Base-by-base conservation (phyloP, 2,888 invertebrate species). In the Plemyria rubiginata region DNA sequence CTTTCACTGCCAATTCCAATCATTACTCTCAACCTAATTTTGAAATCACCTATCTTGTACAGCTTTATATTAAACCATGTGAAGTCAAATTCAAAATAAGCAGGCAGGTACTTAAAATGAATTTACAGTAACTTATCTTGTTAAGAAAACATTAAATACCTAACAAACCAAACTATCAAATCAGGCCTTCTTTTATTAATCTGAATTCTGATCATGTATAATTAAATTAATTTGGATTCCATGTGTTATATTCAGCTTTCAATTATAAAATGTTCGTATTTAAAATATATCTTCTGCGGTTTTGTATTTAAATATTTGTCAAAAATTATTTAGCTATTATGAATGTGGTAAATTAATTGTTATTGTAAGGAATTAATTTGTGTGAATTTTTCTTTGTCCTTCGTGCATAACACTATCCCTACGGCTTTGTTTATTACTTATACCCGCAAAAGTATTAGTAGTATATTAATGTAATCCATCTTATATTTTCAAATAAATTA, bases 401-500 rank as follows among this genome's bases (percentile, higher is more conserved):
- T 50, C 15, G 22, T 40, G 41, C 32, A 48, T 56, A 45, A 52
- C 36, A 36, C 43, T 60, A 50, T 50, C 15, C 38, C 0, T 45
- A 15, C 40, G 16, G 54, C 58, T 61, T 59, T 55, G 28, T 48
- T 66, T 51, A 28, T 40, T 45, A 48, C 40, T 28, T 45, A 45
- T 54, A 60, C 38, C 53, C 45, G 40, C 62, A 54, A 62, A 49
- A 55, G 52, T 60, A 56, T 54, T 60, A 52, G 41, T 58, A 58
- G 53, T 54, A 32, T 63, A 61, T 51, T 67, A 53, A 49, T 53
- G 53, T 60, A 60, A 65, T 59, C 62, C 59, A 52, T 61, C 38
- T 9, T 57, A 53, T 57, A 53, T 38, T 59, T 63, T 45, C 52
- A 52, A 45, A 54, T 54, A 53, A 56, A 52, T 56, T 53, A 38